phyloP scores from a whole-genome alignment of 2,888 invertebrate species.

The Rhopalosiphum nymphaeae region DNA sequence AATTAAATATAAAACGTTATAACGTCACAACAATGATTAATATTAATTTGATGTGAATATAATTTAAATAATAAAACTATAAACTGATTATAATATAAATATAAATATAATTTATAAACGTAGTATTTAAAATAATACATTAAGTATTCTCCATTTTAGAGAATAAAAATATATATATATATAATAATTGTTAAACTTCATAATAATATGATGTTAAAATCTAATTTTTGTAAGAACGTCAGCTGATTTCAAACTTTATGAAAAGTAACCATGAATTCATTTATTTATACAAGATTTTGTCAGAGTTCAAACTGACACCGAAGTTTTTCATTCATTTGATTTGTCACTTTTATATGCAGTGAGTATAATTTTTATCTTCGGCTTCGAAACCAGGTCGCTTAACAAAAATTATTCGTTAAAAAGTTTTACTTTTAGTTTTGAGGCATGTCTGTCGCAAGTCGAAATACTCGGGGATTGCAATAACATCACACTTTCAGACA shows the following conservation, averaged over 20 bases:
- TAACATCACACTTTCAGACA: neutral
- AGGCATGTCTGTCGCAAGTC: neutral
- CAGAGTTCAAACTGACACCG: constrained; percentile 12
- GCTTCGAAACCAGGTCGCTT: neutral
- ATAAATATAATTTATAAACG: neutral
- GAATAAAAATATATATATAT: neutral
- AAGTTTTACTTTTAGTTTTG: constrained; percentile 10
- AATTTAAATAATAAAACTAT: constrained; percentile 3
- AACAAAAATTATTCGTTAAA: neutral
- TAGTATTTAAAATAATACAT: neutral
- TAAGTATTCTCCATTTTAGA: neutral
- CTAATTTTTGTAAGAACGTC: constrained; percentile 9
- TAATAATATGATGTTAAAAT: neutral
- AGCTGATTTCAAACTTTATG: constrained; percentile 5
- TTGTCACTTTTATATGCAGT: constrained; percentile 7
- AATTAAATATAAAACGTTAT: neutral
- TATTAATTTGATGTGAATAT: neutral
- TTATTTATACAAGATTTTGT: neutral
- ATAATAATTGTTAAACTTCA: neutral
- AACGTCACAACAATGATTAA: neutral
- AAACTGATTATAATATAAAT: neutral
- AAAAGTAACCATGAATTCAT: constrained; percentile 6
- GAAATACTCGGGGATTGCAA: neutral
- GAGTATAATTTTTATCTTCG: constrained; percentile 1
- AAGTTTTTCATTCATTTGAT: constrained; percentile 27